Evolutionary conservation across 2,113 vertebrate species (phyloP).

Genomic region (Melanostigma gelatinosum): DNA sequence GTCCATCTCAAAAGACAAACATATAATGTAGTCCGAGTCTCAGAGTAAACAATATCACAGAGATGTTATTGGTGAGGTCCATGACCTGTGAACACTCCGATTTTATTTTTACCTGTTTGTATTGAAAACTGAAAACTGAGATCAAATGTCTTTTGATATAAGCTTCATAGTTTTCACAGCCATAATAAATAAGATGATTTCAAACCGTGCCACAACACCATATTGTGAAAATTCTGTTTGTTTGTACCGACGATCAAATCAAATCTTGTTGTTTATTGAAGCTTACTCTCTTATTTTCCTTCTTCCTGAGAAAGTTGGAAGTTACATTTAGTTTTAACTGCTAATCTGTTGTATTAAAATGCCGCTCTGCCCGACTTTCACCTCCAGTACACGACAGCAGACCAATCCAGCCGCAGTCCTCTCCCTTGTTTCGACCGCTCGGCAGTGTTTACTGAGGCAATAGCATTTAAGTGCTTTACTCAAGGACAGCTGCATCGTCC

Average conservation of each 20-base stretch:
- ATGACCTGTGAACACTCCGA: no score
- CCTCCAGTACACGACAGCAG: conserved; percentile 9
- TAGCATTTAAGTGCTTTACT: conserved; percentile 79
- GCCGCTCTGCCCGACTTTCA: neutral
- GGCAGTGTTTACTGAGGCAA: conserved; percentile 73
- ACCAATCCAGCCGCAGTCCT: conserved; percentile 30
- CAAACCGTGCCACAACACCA: neutral
- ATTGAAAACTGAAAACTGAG: no score
- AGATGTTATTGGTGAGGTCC: no score
- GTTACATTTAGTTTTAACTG: neutral
- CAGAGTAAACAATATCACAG: no score
- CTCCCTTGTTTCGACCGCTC: conserved; percentile 33
- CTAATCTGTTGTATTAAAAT: conserved; percentile 35
- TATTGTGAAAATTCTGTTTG: neutral
- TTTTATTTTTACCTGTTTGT: no score
- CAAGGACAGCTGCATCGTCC: conserved; percentile 76
- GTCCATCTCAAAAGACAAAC: no score
- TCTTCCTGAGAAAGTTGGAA: neutral
- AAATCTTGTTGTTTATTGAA: conserved; percentile 11
- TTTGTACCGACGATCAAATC: neutral
- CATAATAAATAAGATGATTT: neutral
- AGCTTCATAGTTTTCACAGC: neutral
- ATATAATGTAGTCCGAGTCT: no score
- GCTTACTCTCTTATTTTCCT: neutral
- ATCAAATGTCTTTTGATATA: neutral